Evolutionary conservation across 1,140 invertebrate genomes (phyloP), one percentile per base, ranked within the genome.

Genomic region (Sarcophaga bullata): DNA sequence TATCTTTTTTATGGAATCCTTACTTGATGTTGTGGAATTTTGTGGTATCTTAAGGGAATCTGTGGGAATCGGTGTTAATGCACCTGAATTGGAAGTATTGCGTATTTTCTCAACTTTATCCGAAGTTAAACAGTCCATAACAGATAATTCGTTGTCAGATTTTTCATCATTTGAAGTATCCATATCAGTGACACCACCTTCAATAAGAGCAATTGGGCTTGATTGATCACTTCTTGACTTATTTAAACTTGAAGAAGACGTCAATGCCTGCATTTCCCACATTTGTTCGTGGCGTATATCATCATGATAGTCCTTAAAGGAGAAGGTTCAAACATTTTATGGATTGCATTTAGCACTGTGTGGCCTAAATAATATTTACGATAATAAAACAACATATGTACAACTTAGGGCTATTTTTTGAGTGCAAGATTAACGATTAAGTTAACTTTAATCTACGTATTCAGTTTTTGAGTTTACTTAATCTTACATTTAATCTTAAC

Each of bases 261-360:
- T 92, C 84, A 95, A 91, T 73, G 94, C 93, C 89, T 95, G 95
- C 95, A 96, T 95, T 89, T 96, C 95, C 91, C 95, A 93, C 93
- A 96, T 95, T 88, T 96, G 95, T 87, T 96, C 95, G 87, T 96
- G 95, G 82, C 95, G 90, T 84, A 96, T 97, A 85, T 96, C 95
- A 86, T 97, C 96, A 90, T 96, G 96, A 92, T 95, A 95, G 87
- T 95, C 94, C 94, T 95, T 88, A 8, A 73, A 48, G 17, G 13
- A 13, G 25, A 82, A 75, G 9, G 17, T 48, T 15, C 48, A 19
- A 73, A 11, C 6, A 73, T 1, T 47, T 11, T 10, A 73, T 37
- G 11, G n/a, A 15, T 13, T 58, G 54, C 6, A 58, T 58, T 58
- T 58, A 58, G 13, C 54, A 58, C 13, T n/a, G n/a, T 7, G 13